Conservation (phyloP, 2,888 invertebrate genomes). For the Archaeoteleia sp. region DNA sequence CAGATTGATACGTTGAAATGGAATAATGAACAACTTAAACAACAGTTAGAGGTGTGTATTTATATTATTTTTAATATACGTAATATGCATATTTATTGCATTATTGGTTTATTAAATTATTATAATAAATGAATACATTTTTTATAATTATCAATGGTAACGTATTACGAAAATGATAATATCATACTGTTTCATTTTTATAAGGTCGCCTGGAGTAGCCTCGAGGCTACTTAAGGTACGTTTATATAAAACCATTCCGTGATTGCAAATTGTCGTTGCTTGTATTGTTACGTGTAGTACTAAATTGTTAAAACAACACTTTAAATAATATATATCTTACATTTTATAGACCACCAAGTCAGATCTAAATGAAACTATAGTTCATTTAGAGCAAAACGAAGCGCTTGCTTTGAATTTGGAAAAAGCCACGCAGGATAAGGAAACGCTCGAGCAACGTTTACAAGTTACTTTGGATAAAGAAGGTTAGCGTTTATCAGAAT, state of each 20-base stretch:
- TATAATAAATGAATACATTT: too few relatives aligned
- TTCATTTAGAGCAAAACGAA: conserved; percentile 69
- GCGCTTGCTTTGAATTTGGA: conserved; percentile 66
- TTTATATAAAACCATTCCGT: too few relatives aligned
- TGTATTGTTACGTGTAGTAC: too few relatives aligned
- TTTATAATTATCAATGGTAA: too few relatives aligned
- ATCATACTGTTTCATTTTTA: too few relatives aligned
- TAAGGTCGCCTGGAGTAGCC: too few relatives aligned
- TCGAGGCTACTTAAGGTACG: too few relatives aligned
- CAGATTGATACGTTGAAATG: conserved; percentile 75
- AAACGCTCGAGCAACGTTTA: conserved; percentile 71
- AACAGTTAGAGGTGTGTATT: conserved; percentile 64
- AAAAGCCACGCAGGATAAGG: conserved; percentile 68
- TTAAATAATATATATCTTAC: conserved; percentile 5
- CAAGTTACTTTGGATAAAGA: conserved; percentile 71
- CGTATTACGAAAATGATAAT: too few relatives aligned
- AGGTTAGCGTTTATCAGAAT: conserved; percentile 59
- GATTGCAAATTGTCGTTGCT: too few relatives aligned
- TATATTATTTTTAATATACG: too few relatives aligned
- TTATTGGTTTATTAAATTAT: too few relatives aligned
- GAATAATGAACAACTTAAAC: conserved; percentile 75
- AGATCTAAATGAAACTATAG: conserved; percentile 69
- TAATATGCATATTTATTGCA: not conserved
- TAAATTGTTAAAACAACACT: not conserved
- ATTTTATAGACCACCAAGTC: conserved; percentile 62